phyloP scores from a whole-genome alignment of 2,113 vertebrate genomes.

The Hyperoodon ampullatus region DNA sequence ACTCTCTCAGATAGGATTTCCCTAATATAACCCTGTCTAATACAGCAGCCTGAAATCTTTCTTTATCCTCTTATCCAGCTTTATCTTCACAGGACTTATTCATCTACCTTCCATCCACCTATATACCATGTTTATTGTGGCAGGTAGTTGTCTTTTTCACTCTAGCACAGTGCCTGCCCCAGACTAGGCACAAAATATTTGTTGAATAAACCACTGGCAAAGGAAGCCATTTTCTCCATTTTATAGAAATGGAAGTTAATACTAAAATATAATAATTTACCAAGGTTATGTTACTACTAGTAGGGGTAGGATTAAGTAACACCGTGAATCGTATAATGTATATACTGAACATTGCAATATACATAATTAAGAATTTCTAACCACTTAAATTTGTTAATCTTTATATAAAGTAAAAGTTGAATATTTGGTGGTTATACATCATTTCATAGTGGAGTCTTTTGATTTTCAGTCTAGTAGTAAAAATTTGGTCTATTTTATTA shows the following conservation, averaged over 20 bases:
- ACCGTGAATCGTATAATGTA: background rate
- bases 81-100: background rate
- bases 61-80: background rate
- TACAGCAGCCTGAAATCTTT: background rate
- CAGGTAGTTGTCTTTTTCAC: background rate
- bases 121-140: background rate
- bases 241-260: background rate
- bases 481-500: slow-evolving; percentile 35
- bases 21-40: background rate
- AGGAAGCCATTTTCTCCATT: background rate
- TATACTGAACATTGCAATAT: background rate
- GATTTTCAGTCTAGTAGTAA: background rate
- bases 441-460: background rate
- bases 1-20: background rate
- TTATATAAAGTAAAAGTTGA: slow-evolving; percentile 11
- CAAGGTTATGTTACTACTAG: background rate
- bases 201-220: background rate
- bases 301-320: background rate
- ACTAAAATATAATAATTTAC: background rate
- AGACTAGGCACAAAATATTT: background rate
- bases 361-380: background rate
- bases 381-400: background rate
- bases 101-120: background rate
- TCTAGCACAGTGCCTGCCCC: background rate
- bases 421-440: background rate